These are phyloP conservation scores for Keiferia lycopersicella DNA, from an alignment of 2,888 invertebrate genomes.

Conservation along the genomic window DNA sequence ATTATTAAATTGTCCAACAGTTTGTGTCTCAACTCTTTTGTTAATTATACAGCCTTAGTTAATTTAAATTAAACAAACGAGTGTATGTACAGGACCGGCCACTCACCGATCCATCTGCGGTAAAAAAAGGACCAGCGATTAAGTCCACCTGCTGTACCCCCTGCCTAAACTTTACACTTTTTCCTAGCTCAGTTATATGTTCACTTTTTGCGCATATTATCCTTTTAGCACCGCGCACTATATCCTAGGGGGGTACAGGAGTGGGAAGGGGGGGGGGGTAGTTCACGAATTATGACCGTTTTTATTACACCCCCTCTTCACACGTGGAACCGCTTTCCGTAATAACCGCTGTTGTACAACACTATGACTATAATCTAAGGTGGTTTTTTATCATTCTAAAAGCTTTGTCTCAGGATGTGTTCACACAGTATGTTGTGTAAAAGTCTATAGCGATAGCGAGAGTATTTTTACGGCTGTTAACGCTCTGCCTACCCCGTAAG, in stretches of 20 bases:
- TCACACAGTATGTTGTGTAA: too few relatives aligned
- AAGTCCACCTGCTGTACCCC: slow-evolving; percentile 41
- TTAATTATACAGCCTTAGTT: too few relatives aligned
- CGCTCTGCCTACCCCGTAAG: too few relatives aligned
- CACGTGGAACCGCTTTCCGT: slow-evolving; percentile 3
- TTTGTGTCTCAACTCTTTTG: too few relatives aligned
- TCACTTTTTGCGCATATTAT: slow-evolving; percentile 72
- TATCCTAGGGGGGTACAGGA: slow-evolving; percentile 43
- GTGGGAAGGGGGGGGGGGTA: background rate
- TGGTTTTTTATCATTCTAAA: too few relatives aligned
- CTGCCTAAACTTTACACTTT: slow-evolving; percentile 51
- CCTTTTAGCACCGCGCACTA: slow-evolving; percentile 70
- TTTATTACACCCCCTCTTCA: slow-evolving; percentile 8
- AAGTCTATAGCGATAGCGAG: too few relatives aligned
- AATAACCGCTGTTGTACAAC: slow-evolving; percentile 16
- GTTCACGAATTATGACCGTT: slow-evolving; percentile 16
- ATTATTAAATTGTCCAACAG: too few relatives aligned
- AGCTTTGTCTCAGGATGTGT: too few relatives aligned
- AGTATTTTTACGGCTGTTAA: too few relatives aligned
- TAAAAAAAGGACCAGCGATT: background rate
- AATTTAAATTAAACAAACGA: too few relatives aligned
- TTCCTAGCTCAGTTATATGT: slow-evolving; percentile 61
- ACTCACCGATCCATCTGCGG: background rate
- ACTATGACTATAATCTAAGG: slow-evolving; percentile 10
- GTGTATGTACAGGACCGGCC: too few relatives aligned